Evolutionary conservation across 64 coral and sea anemone genomes (phyloP).

Genomic region (Acropora tenuis): DNA sequence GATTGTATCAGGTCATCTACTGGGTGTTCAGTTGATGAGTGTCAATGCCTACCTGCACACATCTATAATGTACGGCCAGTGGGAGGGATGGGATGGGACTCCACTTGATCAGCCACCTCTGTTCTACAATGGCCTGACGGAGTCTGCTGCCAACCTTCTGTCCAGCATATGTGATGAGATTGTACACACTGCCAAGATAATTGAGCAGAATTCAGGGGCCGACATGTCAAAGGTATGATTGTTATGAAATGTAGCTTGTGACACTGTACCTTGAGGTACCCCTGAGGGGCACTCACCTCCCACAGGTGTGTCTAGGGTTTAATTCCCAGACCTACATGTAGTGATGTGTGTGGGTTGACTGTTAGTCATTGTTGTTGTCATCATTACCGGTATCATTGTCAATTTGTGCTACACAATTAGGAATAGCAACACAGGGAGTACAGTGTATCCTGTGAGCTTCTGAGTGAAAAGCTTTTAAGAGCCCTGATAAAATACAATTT

Average conservation of each 20-base stretch:
- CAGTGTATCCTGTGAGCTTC: no score
- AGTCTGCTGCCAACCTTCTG: constrained; percentile 45
- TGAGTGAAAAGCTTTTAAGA: no score
- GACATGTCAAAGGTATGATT: neutral
- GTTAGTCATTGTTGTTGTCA: no score
- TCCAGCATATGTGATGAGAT: constrained; percentile 30
- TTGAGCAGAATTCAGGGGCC: neutral
- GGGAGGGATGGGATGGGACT: constrained; percentile 67
- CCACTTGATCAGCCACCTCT: constrained; percentile 65
- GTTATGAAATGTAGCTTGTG: neutral
- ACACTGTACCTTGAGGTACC: neutral
- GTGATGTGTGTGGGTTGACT: no score
- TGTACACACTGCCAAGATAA: constrained; percentile 52
- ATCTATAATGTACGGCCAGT: constrained; percentile 44
- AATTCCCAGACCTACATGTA: no score
- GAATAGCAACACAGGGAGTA: no score
- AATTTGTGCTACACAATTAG: no score
- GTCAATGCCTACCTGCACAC: constrained; percentile 63
- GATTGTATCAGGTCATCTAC: constrained; percentile 30
- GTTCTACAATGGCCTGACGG: constrained; percentile 60
- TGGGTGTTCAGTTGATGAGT: constrained; percentile 61
- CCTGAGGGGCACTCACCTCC: neutral
- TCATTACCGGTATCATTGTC: no score
- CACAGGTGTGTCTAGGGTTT: neutral
- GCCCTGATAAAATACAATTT: no score